These are phyloP conservation scores for Hydractinia symbiolongicarpus DNA, from an alignment of 30 jellyfish, hydroid and myxozoan genomes.

Conservation along the genomic window DNA sequence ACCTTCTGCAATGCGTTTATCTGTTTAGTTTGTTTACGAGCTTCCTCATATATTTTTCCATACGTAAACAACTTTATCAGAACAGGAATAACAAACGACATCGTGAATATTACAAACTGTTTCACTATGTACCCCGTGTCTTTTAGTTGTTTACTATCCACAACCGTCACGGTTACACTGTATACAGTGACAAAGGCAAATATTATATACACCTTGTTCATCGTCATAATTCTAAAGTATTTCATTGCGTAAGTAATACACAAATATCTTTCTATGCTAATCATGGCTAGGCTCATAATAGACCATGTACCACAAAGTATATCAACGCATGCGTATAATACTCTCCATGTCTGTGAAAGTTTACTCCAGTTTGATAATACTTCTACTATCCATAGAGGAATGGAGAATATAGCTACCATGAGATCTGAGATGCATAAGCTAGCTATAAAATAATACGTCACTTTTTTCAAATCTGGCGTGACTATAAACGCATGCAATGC, in stretches of 20 bases:
- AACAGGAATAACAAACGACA: constrained; percentile 67
- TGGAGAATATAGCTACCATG: constrained; percentile 50
- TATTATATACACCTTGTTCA: constrained; percentile 16
- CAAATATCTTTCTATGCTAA: constrained; percentile 79
- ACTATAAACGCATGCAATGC: constrained; percentile 71
- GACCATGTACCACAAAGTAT: constrained; percentile 82
- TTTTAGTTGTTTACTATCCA: neutral
- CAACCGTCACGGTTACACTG: constrained; percentile 26
- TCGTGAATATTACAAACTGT: constrained; percentile 29
- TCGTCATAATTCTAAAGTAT: constrained; percentile 50
- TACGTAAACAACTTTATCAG: constrained; percentile 48
- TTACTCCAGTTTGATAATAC: constrained; percentile 41
- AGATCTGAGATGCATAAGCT: constrained; percentile 80
- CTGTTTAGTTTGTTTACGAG: constrained; percentile 40
- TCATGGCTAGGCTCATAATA: constrained; percentile 67
- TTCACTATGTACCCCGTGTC: neutral
- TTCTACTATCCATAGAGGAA: constrained; percentile 77
- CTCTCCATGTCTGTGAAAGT: neutral
- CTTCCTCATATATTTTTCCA: constrained; percentile 47
- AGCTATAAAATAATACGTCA: constrained; percentile 65
- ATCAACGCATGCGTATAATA: constrained; percentile 51
- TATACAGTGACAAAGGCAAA: constrained; percentile 14
- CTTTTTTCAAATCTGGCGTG: constrained; percentile 55
- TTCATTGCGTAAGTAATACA: constrained; percentile 52
- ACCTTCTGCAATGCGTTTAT: constrained; percentile 23